Conservation (phyloP, 2,113 vertebrate genomes). For the Malurus melanocephalus region DNA sequence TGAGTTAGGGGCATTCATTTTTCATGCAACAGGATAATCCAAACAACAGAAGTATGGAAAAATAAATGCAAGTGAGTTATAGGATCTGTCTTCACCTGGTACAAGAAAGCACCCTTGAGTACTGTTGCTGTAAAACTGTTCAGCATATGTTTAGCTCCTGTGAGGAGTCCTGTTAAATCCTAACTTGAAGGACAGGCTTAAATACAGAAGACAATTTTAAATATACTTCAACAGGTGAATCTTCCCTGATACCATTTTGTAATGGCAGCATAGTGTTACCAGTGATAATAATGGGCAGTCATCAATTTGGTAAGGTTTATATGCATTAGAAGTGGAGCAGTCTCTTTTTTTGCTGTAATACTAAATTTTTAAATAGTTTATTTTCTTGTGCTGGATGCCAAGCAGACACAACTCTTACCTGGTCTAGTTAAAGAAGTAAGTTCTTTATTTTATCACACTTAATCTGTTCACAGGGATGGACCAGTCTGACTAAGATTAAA, state of each 20-base stretch:
- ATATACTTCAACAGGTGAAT: not conserved
- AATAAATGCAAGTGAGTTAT: constrained; percentile 7
- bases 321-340: not conserved
- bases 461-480: not conserved
- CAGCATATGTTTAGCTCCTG: not conserved
- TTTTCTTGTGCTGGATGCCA: not conserved
- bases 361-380: not conserved
- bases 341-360: not conserved
- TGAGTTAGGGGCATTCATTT: not conserved
- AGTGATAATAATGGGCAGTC: not conserved
- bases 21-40: not conserved
- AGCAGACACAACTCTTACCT: not conserved
- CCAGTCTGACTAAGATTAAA: not conserved
- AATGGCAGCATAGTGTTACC: not conserved
- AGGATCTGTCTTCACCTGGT: not conserved
- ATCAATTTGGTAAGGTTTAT: not conserved
- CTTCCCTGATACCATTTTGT: not conserved
- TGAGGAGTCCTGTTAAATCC: not conserved
- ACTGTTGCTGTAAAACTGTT: not conserved
- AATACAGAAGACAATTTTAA: not conserved
- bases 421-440: not conserved
- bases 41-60: not conserved
- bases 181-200: not conserved
- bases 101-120: not conserved
- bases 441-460: not conserved